Evolutionary conservation across 1,140 invertebrate species (phyloP).

Genomic region (Myzus persicae): DNA sequence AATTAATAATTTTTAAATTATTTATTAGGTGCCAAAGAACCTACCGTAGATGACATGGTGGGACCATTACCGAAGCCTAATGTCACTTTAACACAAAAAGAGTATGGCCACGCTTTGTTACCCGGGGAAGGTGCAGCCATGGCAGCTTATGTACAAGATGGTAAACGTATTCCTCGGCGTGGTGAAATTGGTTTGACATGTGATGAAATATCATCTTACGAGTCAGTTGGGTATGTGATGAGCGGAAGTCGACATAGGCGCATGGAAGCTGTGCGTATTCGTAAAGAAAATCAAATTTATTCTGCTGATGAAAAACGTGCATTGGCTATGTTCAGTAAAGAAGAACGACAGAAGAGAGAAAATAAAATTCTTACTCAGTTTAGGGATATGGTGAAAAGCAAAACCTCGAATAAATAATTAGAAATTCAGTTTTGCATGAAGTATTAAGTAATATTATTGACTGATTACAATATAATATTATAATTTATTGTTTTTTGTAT

Average conservation of each 20-base stretch:
- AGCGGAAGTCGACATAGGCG: slow-evolving; percentile 97
- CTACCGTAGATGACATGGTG: slow-evolving; percentile 70
- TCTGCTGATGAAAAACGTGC: slow-evolving; percentile 99
- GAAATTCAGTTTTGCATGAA: background rate
- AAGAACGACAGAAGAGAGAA: slow-evolving; percentile 95
- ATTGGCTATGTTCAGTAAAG: slow-evolving; percentile 97
- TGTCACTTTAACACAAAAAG: slow-evolving; percentile 77
- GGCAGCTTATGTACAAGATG: slow-evolving; percentile 98
- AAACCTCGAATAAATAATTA: slow-evolving; percentile 68
- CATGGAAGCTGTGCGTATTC: slow-evolving; percentile 99
- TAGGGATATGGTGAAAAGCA: slow-evolving; percentile 85
- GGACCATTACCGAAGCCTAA: slow-evolving; percentile 77
- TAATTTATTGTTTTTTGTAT: background rate
- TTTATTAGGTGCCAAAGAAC: slow-evolving; percentile 65
- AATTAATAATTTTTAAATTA: slow-evolving; percentile 60
- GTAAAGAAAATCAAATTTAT: slow-evolving; percentile 99
- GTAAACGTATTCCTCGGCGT: slow-evolving; percentile 95
- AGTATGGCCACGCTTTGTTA: slow-evolving; percentile 88
- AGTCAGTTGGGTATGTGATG: slow-evolving; percentile 98
- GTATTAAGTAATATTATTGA: background rate
- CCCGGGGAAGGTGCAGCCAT: slow-evolving; percentile 97
- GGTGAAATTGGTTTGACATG: slow-evolving; percentile 98
- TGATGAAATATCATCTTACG: slow-evolving; percentile 92
- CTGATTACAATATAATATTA: slow-evolving; percentile 40
- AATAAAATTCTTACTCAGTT: slow-evolving; percentile 96